These are phyloP conservation scores for Trialeurodes vaporariorum DNA, from an alignment of 1,140 invertebrate species.

Conservation along the genomic window DNA sequence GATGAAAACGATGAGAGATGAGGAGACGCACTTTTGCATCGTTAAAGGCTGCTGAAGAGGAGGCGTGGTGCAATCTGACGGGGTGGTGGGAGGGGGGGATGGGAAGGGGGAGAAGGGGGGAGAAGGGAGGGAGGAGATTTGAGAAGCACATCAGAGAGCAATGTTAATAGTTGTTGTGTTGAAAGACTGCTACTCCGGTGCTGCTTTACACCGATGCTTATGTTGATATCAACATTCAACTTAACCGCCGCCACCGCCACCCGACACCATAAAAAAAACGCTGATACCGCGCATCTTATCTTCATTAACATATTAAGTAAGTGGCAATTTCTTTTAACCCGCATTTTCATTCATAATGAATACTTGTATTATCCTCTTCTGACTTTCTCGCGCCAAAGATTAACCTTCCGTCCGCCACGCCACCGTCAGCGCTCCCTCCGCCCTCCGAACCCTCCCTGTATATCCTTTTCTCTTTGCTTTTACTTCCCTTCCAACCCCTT, in stretches of 20 bases:
- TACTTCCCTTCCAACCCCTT: neutral
- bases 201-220: too few relatives aligned
- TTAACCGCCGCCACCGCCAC: too few relatives aligned
- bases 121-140: neutral
- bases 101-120: neutral
- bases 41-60: too few relatives aligned
- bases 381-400: neutral
- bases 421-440: neutral
- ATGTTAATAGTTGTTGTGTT: neutral
- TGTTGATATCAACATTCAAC: neutral
- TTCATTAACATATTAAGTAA: slow-evolving; percentile 1
- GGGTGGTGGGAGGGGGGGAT: too few relatives aligned
- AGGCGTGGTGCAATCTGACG: too few relatives aligned
- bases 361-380: neutral
- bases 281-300: neutral
- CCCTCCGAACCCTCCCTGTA: neutral
- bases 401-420: neutral
- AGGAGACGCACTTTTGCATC: too few relatives aligned
- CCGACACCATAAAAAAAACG: too few relatives aligned
- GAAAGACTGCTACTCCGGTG: neutral
- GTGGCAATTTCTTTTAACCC: neutral
- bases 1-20: too few relatives aligned
- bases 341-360: neutral
- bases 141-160: neutral
- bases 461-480: neutral